Conservation (phyloP, 2,113 vertebrate species). For the Thomomys bottae region DNA sequence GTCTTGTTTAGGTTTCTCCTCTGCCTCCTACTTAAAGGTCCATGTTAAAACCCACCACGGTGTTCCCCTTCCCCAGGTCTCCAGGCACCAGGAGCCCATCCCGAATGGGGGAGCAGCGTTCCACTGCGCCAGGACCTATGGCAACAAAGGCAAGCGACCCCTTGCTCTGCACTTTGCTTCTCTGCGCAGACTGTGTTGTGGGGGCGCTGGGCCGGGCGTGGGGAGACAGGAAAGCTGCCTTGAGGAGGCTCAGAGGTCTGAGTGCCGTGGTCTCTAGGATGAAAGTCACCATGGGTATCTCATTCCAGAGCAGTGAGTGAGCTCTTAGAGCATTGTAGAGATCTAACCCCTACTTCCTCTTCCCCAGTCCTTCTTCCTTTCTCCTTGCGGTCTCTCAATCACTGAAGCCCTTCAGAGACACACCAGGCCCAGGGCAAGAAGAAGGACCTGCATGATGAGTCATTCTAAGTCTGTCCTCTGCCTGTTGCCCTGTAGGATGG, state of each 20-base stretch:
- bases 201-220: constrained; percentile 79
- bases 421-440: constrained; percentile 33
- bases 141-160: constrained; percentile 99
- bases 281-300: constrained; percentile 53
- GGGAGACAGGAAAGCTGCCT: constrained; percentile 77
- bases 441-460: constrained; percentile 54
- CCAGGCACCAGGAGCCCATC: constrained; percentile 96
- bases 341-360: constrained; percentile 67
- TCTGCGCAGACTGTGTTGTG: constrained; percentile 84
- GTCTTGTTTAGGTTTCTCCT: constrained; percentile 99
- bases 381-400: constrained; percentile 49
- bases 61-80: constrained; percentile 97
- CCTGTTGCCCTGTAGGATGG: constrained; percentile 47
- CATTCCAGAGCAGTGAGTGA: constrained; percentile 49
- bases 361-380: constrained; percentile 62
- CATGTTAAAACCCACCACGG: constrained; percentile 99
- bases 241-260: constrained; percentile 64
- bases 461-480: constrained; percentile 38
- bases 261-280: constrained; percentile 59
- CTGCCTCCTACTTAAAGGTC: constrained; percentile 99
- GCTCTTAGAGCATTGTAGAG: constrained; percentile 57
- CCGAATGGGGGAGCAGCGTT: constrained; percentile 98
- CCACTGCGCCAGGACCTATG: constrained; percentile 99
- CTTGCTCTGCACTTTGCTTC: constrained; percentile 90
- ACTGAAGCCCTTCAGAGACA: constrained; percentile 42